Evolutionary conservation across 2,888 invertebrate species (phyloP).

Genomic region (Patella ulyssiponensis): DNA sequence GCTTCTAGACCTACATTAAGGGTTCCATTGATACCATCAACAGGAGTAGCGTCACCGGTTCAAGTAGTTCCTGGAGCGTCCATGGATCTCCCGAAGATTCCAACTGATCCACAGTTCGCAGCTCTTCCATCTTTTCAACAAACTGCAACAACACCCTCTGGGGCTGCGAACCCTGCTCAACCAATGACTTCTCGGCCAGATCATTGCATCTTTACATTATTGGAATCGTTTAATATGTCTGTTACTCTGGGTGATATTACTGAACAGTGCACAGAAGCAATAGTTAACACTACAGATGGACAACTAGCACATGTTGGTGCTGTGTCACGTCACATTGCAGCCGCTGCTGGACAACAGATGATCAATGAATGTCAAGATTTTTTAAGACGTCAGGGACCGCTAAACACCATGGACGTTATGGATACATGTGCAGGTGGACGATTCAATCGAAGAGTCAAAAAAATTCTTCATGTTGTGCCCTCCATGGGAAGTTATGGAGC

Average conservation of each 20-base stretch:
- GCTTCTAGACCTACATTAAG: too few relatives aligned
- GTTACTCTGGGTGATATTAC: not conserved
- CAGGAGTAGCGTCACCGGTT: too few relatives aligned
- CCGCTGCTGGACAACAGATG: not conserved
- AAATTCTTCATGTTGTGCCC: not conserved
- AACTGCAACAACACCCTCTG: too few relatives aligned
- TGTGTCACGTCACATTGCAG: not conserved
- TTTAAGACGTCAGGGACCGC: not conserved
- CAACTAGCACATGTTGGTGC: not conserved
- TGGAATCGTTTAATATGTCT: not conserved
- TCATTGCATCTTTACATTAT: not conserved
- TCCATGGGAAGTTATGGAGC: not conserved
- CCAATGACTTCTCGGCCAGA: not conserved
- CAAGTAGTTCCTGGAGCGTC: too few relatives aligned
- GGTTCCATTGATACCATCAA: too few relatives aligned
- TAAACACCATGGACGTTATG: not conserved
- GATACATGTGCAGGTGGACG: slow-evolving; percentile 3
- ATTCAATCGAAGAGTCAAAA: not conserved
- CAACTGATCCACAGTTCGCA: too few relatives aligned
- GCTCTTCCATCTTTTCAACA: too few relatives aligned
- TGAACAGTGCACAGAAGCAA: not conserved
- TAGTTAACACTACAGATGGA: not conserved
- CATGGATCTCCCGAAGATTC: too few relatives aligned
- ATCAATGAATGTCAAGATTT: not conserved
- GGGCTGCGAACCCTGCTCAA: too few relatives aligned